A percentile compares a stretch with the other conserved stretches of the same genome.
Evolutionary conservation across 2,113 vertebrate species (phyloP).

Genomic region (Telmatochromis brichardi): DNA sequence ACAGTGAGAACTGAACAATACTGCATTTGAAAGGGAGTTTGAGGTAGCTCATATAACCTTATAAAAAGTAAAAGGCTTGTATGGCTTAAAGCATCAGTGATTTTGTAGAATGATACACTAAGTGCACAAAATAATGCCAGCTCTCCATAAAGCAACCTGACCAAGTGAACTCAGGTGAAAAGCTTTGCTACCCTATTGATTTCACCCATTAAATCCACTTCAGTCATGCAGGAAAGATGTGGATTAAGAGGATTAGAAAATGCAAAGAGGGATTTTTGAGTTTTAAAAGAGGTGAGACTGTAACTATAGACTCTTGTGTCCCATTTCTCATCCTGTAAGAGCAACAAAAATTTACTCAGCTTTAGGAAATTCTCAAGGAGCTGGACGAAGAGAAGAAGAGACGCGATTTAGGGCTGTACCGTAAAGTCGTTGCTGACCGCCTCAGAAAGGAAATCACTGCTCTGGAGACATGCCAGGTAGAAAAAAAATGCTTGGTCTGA

Average conservation of each 20-base stretch:
- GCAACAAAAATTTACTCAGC: slow-evolving; percentile 72
- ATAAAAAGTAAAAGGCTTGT: neutral
- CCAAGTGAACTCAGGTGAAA: slow-evolving; percentile 29
- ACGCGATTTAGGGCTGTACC: slow-evolving; percentile 67
- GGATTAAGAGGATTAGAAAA: slow-evolving; percentile 44
- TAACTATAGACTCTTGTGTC: slow-evolving; percentile 6
- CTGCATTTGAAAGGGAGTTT: neutral
- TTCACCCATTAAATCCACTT: slow-evolving; percentile 30
- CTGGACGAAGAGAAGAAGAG: slow-evolving; percentile 74
- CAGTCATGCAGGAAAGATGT: slow-evolving; percentile 9
- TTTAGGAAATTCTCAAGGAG: slow-evolving; percentile 72
- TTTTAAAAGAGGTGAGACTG: slow-evolving; percentile 13
- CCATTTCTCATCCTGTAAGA: slow-evolving; percentile 46
- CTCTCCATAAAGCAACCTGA: neutral
- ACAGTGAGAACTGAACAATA: neutral
- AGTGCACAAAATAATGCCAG: neutral
- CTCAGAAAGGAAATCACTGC: slow-evolving; percentile 71
- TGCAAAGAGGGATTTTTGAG: neutral
- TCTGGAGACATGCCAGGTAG: slow-evolving; percentile 71
- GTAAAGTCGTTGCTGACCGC: slow-evolving; percentile 68
- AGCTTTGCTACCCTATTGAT: neutral
- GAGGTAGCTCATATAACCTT: neutral
- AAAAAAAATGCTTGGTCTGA: neutral
- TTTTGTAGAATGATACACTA: neutral
- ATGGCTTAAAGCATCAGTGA: neutral